phyloP scores from a whole-genome alignment of 37 sponge, comb jelly and placozoan genomes.

The Beroe ovata region DNA sequence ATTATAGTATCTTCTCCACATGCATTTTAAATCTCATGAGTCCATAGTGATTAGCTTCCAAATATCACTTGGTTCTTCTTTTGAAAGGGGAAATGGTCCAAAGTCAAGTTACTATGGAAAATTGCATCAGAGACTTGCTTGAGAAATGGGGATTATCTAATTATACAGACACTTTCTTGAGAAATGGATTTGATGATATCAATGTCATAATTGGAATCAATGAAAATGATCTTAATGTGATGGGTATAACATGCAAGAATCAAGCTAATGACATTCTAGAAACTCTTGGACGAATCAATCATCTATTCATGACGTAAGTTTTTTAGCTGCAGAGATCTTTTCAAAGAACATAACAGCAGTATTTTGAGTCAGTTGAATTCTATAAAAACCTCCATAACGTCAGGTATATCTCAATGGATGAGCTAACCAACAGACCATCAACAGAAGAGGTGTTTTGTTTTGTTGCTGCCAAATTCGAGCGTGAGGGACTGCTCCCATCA shows the following conservation, averaged over 20 bases:
- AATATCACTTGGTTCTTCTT: no score
- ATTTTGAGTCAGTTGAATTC: no score
- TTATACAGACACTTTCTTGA: neutral
- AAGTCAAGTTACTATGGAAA: neutral
- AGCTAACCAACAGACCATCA: neutral
- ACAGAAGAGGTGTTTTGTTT: neutral
- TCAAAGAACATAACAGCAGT: no score
- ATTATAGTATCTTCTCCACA: no score
- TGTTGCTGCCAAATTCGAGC: neutral
- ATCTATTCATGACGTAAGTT: neutral
- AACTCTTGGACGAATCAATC: neutral
- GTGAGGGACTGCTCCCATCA: slow-evolving; percentile 5
- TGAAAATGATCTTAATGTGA: slow-evolving; percentile 7
- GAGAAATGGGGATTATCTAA: neutral
- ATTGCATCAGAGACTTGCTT: slow-evolving; percentile 5
- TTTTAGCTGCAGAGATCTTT: no score
- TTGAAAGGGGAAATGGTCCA: no score
- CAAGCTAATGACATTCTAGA: neutral
- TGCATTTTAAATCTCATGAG: no score
- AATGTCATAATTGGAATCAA: slow-evolving; percentile 32
- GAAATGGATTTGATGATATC: slow-evolving; percentile 43
- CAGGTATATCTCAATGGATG: slow-evolving; percentile 52
- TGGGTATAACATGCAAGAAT: slow-evolving; percentile 40
- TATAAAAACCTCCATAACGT: neutral
- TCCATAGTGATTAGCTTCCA: no score